phyloP scores from a whole-genome alignment of 2,888 invertebrate species.

The Phyllotreta cruciferae region DNA sequence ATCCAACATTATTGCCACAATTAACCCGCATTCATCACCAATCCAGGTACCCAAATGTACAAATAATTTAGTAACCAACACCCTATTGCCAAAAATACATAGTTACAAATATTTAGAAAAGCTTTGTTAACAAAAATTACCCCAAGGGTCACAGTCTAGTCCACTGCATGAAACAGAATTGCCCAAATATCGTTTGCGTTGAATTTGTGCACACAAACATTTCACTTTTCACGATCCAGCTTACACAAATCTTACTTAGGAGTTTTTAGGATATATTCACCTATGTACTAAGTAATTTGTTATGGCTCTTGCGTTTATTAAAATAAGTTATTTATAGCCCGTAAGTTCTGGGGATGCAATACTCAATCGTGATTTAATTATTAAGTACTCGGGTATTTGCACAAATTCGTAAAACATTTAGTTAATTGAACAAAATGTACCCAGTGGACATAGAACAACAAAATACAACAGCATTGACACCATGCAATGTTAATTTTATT shows the following conservation, averaged over 20 bases:
- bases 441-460: slow-evolving; percentile 38
- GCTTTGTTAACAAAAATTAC: slow-evolving; percentile 44
- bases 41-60: slow-evolving; percentile 2
- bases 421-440: slow-evolving; percentile 37
- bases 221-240: slow-evolving; percentile 19
- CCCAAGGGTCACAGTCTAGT: slow-evolving; percentile 44
- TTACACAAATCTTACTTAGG: slow-evolving; percentile 3
- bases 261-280: neutral
- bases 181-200: slow-evolving; percentile 38
- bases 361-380: neutral
- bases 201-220: slow-evolving; percentile 42
- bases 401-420: slow-evolving; percentile 40
- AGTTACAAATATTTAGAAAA: slow-evolving; percentile 40
- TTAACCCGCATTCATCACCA: neutral
- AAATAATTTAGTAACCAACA: slow-evolving; percentile 28
- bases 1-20: too few species aligned
- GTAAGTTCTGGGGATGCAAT: too few species aligned
- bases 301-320: too few species aligned
- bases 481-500: slow-evolving; percentile 37
- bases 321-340: too few species aligned
- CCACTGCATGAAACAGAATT: slow-evolving; percentile 39
- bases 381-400: slow-evolving; percentile 28
- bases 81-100: slow-evolving; percentile 44
- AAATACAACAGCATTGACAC: slow-evolving; percentile 39
- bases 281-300: too few species aligned